Evolutionary conservation across 1,140 invertebrate genomes (phyloP), one percentile per base, ranked within the genome.

Genomic region (Stegodyphus mimosarum): DNA sequence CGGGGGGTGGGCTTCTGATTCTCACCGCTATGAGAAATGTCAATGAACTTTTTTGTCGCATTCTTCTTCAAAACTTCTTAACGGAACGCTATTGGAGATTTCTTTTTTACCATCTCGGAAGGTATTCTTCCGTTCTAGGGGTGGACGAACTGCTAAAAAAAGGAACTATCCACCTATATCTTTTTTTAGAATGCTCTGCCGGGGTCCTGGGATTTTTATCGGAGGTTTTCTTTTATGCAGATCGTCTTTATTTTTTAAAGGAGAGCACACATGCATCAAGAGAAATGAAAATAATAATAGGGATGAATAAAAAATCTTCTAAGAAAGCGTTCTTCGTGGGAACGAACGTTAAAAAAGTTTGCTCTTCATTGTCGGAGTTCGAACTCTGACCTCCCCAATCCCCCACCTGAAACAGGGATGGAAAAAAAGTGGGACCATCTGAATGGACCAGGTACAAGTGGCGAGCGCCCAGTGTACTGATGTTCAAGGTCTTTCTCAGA

Each of bases 141-240:
- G 77, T 79, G 11, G 77, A 79, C 66, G 77, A 79, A 79, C 77
- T 79, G 53, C 18, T 70, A 70, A 53, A 52, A 66, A 50, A 64
- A 79, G 48, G n/a, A 18, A 64, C 11, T 33, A 33, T 18, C 9
- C 33, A 70, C 64, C 10, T 69, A 69, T 79, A 52, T 7, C 64
- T 55, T 67, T 79, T 74, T 79, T 79, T 79, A 53, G 50, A 13
- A 11, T 18, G 67, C n/a, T n/a, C 11, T 53, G 7, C 13, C 53
- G 52, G 77, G 77, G 77, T 79, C 77, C 77, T 79, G 77, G 77
- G 77, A 79, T 79, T 79, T 79, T 79, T 69, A 79, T 79, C 76
- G 52, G 66, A 63, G 66, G 6, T 52, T n/a, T 74, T 79, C 52
- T 18, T 79, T 79, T 79, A 79, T 79, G 77, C 66, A 70, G 77